Percentiles rank a stretch among this genome's conserved stretches.
These are phyloP conservation scores for Propithecus coquereli DNA, from an alignment of 2,113 vertebrate species.

Conservation along the genomic window DNA sequence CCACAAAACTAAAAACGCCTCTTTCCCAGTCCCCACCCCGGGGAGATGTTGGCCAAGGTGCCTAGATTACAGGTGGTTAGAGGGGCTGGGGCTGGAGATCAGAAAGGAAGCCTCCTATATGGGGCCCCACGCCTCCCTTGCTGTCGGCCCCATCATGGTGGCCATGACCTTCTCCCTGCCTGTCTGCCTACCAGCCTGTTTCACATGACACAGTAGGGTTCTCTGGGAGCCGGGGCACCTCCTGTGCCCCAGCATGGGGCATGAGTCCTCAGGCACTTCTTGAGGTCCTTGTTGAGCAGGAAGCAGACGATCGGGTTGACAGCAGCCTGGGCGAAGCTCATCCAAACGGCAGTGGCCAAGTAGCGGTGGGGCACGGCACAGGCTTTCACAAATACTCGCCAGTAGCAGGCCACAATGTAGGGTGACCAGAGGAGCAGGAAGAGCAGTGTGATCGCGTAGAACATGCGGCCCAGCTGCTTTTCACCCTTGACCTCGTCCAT, in stretches of 20 bases:
- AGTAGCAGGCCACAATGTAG: conserved; percentile 95
- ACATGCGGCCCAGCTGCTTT: conserved; percentile 95
- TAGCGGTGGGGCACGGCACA: conserved; percentile 92
- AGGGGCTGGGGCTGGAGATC: conserved; percentile 50
- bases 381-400: conserved; percentile 95
- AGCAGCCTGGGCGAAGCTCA: conserved; percentile 95
- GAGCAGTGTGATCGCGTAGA: conserved; percentile 94
- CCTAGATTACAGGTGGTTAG: conserved; percentile 16
- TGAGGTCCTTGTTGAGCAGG: conserved; percentile 95
- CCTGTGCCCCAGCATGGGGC: conserved; percentile 95
- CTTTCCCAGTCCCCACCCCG: conserved; percentile 27
- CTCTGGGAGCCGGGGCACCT: conserved; percentile 92
- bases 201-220: conserved; percentile 97
- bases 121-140: not conserved
- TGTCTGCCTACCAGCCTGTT: conserved; percentile 66
- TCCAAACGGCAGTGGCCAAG: conserved; percentile 94
- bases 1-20: conserved; percentile 56
- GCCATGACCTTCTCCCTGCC: conserved; percentile 37
- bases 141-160: not conserved
- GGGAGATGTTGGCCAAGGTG: conserved; percentile 53
- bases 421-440: conserved; percentile 96
- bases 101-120: conserved; percentile 52
- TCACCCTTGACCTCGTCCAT: conserved; percentile 96
- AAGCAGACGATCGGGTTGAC: conserved; percentile 96
- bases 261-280: conserved; percentile 93